A percentile compares a stretch with the other conserved stretches of the same genome.
Evolutionary conservation across 2,797 vertebrate genomes (phyloP).

Genomic region (Spheniscus humboldti): DNA sequence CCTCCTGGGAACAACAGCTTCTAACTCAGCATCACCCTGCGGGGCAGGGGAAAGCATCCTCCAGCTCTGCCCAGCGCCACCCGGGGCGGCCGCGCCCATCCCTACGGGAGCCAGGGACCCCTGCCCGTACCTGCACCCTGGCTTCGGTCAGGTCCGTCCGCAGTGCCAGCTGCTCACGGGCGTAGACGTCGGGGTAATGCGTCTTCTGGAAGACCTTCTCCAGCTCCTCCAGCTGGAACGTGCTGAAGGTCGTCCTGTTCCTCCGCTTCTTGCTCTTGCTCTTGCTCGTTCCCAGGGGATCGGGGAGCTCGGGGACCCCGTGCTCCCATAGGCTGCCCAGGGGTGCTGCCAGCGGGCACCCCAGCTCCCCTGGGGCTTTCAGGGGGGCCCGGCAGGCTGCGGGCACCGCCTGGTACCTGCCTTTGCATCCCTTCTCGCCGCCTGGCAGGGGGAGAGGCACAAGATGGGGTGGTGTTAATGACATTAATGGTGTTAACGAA

Average conservation of each 20-base stretch:
- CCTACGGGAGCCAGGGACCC: background rate
- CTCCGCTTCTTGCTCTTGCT: slow-evolving; percentile 90
- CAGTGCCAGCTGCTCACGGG: slow-evolving; percentile 90
- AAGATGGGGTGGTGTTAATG: background rate
- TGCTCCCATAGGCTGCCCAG: slow-evolving; percentile 60
- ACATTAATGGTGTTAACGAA: background rate
- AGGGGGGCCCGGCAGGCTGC: slow-evolving; percentile 68
- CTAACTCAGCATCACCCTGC: background rate
- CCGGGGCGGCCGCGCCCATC: accelerated
- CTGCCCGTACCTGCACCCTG: slow-evolving; percentile 84
- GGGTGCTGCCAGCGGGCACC: slow-evolving; percentile 54
- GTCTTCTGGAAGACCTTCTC: slow-evolving; percentile 96
- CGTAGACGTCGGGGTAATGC: slow-evolving; percentile 90
- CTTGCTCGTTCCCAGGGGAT: slow-evolving; percentile 71
- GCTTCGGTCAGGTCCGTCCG: slow-evolving; percentile 90
- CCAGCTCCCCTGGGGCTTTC: slow-evolving; percentile 71
- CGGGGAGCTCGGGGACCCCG: slow-evolving; percentile 61
- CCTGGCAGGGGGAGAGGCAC: slow-evolving; percentile 66
- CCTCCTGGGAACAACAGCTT: background rate
- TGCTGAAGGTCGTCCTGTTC: slow-evolving; percentile 93
- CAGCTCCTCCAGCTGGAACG: slow-evolving; percentile 91
- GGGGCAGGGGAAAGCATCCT: accelerated
- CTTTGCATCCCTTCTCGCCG: slow-evolving; percentile 80
- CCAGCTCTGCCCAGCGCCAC: background rate
- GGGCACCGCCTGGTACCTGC: slow-evolving; percentile 75